These are phyloP conservation scores for Myocastor coypus DNA, from an alignment of 2,113 vertebrate genomes.

Conservation along the genomic window DNA sequence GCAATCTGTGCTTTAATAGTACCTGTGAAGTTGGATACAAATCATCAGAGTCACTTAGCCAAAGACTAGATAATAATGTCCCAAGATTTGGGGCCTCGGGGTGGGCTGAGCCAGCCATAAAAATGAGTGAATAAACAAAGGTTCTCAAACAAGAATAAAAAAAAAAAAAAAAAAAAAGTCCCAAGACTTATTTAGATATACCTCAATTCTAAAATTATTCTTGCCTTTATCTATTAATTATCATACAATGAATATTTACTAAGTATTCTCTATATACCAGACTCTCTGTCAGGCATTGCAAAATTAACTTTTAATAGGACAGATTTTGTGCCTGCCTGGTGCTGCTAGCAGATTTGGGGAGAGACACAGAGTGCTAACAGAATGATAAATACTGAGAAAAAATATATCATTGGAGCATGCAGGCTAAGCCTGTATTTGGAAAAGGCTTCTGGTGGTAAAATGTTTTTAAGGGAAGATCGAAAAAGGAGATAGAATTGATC, in stretches of 20 bases:
- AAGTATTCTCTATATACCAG: not conserved
- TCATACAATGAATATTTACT: not conserved
- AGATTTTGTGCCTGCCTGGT: not conserved
- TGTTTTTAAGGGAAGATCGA: not conserved
- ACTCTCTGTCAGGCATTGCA: not conserved
- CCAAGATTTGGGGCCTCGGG: no score
- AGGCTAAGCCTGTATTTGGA: not conserved
- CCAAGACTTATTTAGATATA: not conserved
- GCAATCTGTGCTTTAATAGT: not conserved
- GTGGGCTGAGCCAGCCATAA: no score
- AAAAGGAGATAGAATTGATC: not conserved
- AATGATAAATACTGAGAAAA: not conserved
- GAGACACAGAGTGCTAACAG: not conserved
- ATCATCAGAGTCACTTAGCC: not conserved
- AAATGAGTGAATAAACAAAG: no score
- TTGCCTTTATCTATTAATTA: not conserved
- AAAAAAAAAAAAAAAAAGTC: no score
- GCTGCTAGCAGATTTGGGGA: not conserved
- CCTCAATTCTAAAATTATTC: slow-evolving; percentile 4
- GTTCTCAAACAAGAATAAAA: no score
- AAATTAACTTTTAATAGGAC: not conserved
- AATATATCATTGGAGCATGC: rapidly evolving
- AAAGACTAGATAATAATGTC: not conserved
- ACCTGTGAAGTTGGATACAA: slow-evolving; percentile 17
- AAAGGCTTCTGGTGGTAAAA: not conserved